Evolutionary conservation across 2,797 vertebrate genomes (phyloP), one percentile per base, ranked within the genome.

Genomic region (Melopsittacus undulatus): DNA sequence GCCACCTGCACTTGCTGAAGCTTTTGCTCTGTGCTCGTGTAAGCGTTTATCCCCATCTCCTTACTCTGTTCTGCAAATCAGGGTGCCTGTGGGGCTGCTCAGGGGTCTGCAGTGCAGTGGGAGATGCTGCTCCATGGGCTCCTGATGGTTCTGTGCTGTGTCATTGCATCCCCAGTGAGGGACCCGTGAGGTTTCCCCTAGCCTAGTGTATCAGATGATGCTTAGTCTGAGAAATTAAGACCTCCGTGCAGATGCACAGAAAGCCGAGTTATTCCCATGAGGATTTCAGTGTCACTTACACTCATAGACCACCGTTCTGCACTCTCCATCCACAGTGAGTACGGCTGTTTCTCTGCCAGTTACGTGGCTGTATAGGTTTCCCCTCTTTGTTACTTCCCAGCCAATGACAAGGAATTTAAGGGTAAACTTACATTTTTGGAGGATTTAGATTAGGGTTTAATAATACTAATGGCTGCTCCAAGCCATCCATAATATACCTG

Each of bases 331-430:
- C 0, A 0, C 27, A 30, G 9, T 24, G 63, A 16, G 5, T 1
- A 0, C 0, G 0, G 10, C 61, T 12, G 4, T 4, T 13, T 36
- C 54, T 15, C 30, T 56, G 54, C 36, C 0, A 2, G 4, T 48
- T 4, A 5, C 2, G 7, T 7, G 13, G 1, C 66, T 57, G 0
- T 24, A 32, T 29, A n/a, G 20, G 5, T 34, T 63, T 54, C 49
- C 26, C 22, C 8, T 56, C 29, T 29, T 24, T 22, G 12, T 51
- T 54, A 40, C 13, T 84, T 75, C 54, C 64, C 43, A 69, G 32
- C 18, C 38, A 56, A 14, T n/a, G 17, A 38, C 54, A 48, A 82
- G 27, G 20, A 89, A n/a, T 73, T 61, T 13, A 56, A 52, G 4
- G n/a, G 27, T 38, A 46, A 54, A 73, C 34, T 32, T 7, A n/a